Conservation (phyloP, 2,797 vertebrate species). For the Lycodopsis pacificus region DNA sequence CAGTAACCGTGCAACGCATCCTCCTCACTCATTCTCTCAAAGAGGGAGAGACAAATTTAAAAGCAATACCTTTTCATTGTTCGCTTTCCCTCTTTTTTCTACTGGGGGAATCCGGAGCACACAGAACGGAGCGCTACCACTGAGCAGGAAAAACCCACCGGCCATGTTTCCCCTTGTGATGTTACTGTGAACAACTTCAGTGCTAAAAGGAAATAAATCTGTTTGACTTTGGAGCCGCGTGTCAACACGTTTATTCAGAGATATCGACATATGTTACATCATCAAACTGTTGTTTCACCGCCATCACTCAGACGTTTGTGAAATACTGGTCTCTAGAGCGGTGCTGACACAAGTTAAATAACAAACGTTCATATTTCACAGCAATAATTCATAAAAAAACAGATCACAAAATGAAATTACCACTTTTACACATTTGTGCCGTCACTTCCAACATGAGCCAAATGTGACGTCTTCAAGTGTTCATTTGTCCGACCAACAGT, state of each 20-base stretch:
- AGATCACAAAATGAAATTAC: too few species aligned
- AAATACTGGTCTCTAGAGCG: too few species aligned
- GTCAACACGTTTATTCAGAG: constrained; percentile 17
- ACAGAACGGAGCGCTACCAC: constrained; percentile 74
- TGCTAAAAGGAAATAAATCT: constrained; percentile 96
- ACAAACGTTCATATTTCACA: too few species aligned
- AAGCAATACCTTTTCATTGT: constrained; percentile 93
- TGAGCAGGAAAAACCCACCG: constrained; percentile 86
- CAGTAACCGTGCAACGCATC: constrained; percentile 63
- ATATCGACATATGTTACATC: constrained; percentile 26
- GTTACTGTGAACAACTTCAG: constrained; percentile 97
- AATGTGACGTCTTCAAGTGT: too few species aligned
- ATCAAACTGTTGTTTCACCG: too few species aligned
- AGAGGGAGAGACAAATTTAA: constrained; percentile 85
- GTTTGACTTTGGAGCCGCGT: constrained; percentile 85
- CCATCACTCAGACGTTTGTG: too few species aligned
- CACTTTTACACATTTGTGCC: too few species aligned
- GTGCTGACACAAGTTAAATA: too few species aligned
- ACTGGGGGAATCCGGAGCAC: constrained; percentile 82
- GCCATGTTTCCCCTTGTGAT: constrained; percentile 92
- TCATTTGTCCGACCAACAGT: too few species aligned
- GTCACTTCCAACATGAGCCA: too few species aligned
- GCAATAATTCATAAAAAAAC: too few species aligned
- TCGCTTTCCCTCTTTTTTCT: constrained; percentile 90
- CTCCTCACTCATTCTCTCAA: constrained; percentile 78